Conservation (phyloP, 92 coral and sea anemone species). For the Heliopora coerulea region DNA sequence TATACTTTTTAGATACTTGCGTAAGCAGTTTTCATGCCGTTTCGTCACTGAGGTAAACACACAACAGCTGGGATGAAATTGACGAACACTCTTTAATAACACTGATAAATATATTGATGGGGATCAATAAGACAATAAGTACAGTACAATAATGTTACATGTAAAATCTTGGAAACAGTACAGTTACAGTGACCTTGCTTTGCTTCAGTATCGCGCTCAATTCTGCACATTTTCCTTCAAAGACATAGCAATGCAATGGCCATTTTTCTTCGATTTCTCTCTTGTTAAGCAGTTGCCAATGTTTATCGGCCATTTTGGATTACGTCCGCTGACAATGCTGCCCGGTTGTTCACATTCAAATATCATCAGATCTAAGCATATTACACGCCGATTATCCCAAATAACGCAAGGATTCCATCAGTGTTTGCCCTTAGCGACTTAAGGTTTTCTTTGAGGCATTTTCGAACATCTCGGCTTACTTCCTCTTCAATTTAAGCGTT, state of each 20-base stretch:
- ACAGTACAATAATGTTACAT: background rate
- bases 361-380: too few relatives aligned
- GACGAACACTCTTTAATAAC: background rate
- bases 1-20: too few relatives aligned
- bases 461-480: too few relatives aligned
- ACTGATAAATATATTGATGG: background rate
- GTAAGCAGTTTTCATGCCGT: background rate
- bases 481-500: too few relatives aligned
- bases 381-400: too few relatives aligned
- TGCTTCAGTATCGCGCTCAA: background rate
- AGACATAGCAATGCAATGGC: constrained; percentile 88
- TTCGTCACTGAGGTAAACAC: background rate
- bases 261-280: constrained; percentile 65
- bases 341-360: background rate
- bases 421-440: too few relatives aligned
- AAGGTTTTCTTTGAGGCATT: too few relatives aligned
- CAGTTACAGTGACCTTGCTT: constrained; percentile 12
- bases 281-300: constrained; percentile 41
- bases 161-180: background rate
- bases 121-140: background rate
- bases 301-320: constrained; percentile 43
- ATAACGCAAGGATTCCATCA: too few relatives aligned
- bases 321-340: constrained; percentile 53
- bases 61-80: background rate
- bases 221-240: constrained; percentile 25